Conservation (phyloP, 2,888 invertebrate species). For the Lasiommata megera region DNA sequence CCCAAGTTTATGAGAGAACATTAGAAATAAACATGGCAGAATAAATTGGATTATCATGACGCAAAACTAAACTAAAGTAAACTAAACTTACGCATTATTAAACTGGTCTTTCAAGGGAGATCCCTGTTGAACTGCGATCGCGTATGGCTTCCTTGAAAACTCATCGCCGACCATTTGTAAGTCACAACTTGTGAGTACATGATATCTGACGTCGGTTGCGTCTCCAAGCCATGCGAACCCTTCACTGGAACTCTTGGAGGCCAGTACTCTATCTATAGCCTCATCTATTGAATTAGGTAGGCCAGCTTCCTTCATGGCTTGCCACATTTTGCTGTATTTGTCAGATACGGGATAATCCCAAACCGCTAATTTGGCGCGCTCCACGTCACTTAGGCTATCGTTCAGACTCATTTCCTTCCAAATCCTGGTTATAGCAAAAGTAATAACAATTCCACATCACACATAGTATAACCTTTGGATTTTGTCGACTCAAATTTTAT, state of each 20-base stretch:
- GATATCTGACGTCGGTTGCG: constrained; percentile 94
- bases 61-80: no score
- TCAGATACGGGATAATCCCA: constrained; percentile 99
- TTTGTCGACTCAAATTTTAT: no score
- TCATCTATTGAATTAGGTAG: constrained; percentile 90
- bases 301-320: constrained; percentile 93
- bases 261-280: constrained; percentile 86
- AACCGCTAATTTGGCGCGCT: constrained; percentile 96
- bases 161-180: constrained; percentile 97
- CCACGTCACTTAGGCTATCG: constrained; percentile 93
- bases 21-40: no score
- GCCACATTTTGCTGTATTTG: constrained; percentile 99
- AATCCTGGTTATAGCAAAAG: constrained; percentile 81
- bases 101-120: constrained; percentile 96
- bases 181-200: constrained; percentile 91
- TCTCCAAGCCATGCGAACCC: constrained; percentile 97
- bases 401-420: constrained; percentile 99
- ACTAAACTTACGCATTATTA: constrained; percentile 92
- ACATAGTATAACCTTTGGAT: no score
- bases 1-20: no score
- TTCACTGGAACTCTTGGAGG: constrained; percentile 85
- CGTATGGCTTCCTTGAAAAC: constrained; percentile 98
- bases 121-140: constrained; percentile 97
- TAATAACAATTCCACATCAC: no score
- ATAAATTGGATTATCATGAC: no score